Evolutionary conservation across 2,797 vertebrate genomes (phyloP), one percentile per base, ranked within the genome.

Genomic region (Luscinia luscinia): DNA sequence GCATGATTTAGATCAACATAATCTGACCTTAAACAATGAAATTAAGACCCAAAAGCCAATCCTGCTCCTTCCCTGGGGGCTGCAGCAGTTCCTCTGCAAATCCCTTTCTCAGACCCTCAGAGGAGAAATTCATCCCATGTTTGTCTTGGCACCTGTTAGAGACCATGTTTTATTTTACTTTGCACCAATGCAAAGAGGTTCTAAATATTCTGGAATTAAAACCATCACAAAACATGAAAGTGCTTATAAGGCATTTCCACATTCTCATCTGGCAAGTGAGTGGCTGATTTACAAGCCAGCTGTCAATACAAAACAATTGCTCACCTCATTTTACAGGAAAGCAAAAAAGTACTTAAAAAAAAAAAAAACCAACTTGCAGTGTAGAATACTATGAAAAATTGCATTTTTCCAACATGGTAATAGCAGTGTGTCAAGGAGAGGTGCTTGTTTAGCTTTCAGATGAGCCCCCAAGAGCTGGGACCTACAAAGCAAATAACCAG

Each of bases 11-110:
- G 18, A 83, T 62, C 81, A 88, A 75, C 51, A 75, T 62, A 83
- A 88, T 69, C 80, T 84, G 89, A 92, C 95, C 89, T 96, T 93
- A 95, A 94, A 94, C 86, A 96, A 81, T n/a, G 22, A 88, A 78
- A 90, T 84, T 69, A 91, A 38, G 84, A 90, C 54, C 85, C 87
- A 89, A 77, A 91, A 93, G 38, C 12, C 84, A 82, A 40, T 16
- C 48, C 9, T 89, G 23, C 22, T 34, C 49, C 58, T 81, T 86
- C 73, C 54, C 69, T 18, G 9, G 26, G 23, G 40, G 26, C 64
- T 87, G 45, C 30, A 89, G 78, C n/a, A 95, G 78, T 62, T 87
- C 40, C 52, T 73, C 55, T 55, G 21, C 52, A 68, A 90, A 75
- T 17, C 18, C 34, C 26, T 43, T 54, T 45, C 62, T 59, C 63